These are phyloP conservation scores for Polyodon spathula DNA, from an alignment of 2,113 vertebrate genomes.

Conservation along the genomic window DNA sequence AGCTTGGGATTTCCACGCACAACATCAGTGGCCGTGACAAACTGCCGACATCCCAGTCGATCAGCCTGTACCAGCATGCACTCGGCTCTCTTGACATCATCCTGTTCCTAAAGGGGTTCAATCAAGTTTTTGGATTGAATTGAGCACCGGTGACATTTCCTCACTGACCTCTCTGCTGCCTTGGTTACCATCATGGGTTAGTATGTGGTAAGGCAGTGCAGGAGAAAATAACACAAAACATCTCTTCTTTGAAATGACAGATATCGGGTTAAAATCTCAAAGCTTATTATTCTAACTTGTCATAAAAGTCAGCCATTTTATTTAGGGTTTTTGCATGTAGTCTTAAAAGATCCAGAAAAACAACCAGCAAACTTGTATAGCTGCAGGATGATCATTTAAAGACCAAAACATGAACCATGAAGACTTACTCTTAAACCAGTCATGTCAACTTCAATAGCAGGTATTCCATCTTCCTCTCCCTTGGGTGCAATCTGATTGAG, in stretches of 20 bases:
- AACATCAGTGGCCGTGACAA: conserved; percentile 81
- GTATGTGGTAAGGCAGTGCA: too few relatives aligned
- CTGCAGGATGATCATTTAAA: not conserved
- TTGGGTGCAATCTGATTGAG: conserved; percentile 86
- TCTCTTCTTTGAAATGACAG: too few relatives aligned
- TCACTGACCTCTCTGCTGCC: too few relatives aligned
- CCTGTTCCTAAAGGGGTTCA: conserved; percentile 65
- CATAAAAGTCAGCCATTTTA: too few relatives aligned
- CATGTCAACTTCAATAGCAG: conserved; percentile 78
- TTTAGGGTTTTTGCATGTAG: too few relatives aligned
- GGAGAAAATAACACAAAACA: too few relatives aligned
- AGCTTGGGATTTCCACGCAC: conserved; percentile 88
- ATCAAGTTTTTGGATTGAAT: fast-evolving
- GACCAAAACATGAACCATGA: not conserved
- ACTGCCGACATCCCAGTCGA: conserved; percentile 82
- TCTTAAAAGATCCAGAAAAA: too few relatives aligned
- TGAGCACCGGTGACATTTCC: not conserved
- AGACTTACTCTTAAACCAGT: conserved; percentile 74
- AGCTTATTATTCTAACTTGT: too few relatives aligned
- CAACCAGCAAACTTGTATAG: not conserved
- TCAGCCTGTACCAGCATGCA: conserved; percentile 86
- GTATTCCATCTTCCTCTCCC: conserved; percentile 82
- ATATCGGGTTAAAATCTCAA: too few relatives aligned
- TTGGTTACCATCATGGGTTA: too few relatives aligned
- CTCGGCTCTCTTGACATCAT: conserved; percentile 78